A percentile compares a stretch with the other conserved stretches of the same genome.
These are phyloP conservation scores for Zaprionus obscuricornis DNA, from an alignment of 2,888 invertebrate genomes.

Conservation along the genomic window DNA sequence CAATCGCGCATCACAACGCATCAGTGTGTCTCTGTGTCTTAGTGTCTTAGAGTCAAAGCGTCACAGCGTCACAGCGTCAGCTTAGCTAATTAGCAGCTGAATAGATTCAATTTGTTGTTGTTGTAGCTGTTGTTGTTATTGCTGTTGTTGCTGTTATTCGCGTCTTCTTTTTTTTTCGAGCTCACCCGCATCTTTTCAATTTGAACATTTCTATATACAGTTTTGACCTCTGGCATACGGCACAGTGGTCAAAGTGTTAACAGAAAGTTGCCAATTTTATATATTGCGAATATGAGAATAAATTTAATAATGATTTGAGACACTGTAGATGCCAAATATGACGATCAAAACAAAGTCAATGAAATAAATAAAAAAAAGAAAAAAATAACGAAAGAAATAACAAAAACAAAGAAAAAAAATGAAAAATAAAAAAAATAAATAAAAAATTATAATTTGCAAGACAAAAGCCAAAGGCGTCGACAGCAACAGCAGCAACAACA, in stretches of 20 bases:
- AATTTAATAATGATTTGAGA: no score
- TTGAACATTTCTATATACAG: constrained; percentile 63
- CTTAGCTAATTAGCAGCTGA: constrained; percentile 48
- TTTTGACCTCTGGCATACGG: constrained; percentile 57
- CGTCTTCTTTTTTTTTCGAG: no score
- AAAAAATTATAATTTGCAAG: constrained; percentile 51
- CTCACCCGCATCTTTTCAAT: constrained; percentile 56
- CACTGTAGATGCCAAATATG: constrained; percentile 46
- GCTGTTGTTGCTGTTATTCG: no score
- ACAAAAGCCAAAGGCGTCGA: constrained; percentile 14
- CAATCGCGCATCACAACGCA: constrained; percentile 17
- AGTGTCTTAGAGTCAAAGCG: no score
- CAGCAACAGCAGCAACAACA: constrained; percentile 10
- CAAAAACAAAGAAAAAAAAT: constrained; percentile 20
- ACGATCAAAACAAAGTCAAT: constrained; percentile 67
- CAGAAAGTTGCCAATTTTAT: no score
- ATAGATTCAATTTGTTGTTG: no score
- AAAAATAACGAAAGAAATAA: no score
- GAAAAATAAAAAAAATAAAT: no score
- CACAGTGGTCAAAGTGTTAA: constrained; percentile 49
- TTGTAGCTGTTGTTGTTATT: no score
- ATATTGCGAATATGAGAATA: no score
- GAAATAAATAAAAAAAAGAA: constrained; percentile 28
- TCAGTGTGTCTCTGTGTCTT: no score
- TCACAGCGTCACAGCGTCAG: no score